Evolutionary conservation across 2,113 vertebrate genomes (phyloP).

Genomic region (Tetrax tetrax): DNA sequence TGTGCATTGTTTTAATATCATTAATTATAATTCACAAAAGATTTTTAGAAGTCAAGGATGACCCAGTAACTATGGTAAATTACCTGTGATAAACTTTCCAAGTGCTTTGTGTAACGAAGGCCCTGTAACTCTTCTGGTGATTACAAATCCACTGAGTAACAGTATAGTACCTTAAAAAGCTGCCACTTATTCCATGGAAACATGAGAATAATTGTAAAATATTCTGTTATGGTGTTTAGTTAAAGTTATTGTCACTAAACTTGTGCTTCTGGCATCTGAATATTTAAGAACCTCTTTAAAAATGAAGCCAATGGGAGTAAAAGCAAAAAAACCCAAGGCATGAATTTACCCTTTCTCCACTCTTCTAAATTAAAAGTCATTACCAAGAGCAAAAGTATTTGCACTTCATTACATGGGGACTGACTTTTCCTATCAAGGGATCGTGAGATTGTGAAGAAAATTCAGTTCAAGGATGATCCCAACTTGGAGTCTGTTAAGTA

Average conservation of each 20-base stretch:
- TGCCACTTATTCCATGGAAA: neutral
- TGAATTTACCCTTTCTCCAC: neutral
- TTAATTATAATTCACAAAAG: neutral
- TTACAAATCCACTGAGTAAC: neutral
- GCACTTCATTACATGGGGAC: neutral
- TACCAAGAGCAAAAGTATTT: neutral
- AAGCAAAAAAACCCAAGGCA: neutral
- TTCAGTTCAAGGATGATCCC: neutral
- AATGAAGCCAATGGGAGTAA: neutral
- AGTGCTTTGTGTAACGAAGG: neutral
- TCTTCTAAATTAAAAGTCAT: neutral
- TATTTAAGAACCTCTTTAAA: neutral
- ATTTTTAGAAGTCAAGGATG: conserved; percentile 21
- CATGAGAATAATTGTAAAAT: neutral
- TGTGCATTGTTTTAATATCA: neutral
- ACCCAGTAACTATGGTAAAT: neutral
- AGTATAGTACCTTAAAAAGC: neutral
- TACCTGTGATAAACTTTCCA: neutral
- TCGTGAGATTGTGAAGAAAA: neutral
- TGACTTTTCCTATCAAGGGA: neutral
- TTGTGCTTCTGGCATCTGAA: neutral
- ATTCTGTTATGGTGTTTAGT: neutral
- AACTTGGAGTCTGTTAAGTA: neutral
- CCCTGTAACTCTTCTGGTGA: neutral
- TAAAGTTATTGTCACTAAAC: neutral